phyloP scores from a whole-genome alignment of 2,113 vertebrate genomes.

The Micromys minutus region DNA sequence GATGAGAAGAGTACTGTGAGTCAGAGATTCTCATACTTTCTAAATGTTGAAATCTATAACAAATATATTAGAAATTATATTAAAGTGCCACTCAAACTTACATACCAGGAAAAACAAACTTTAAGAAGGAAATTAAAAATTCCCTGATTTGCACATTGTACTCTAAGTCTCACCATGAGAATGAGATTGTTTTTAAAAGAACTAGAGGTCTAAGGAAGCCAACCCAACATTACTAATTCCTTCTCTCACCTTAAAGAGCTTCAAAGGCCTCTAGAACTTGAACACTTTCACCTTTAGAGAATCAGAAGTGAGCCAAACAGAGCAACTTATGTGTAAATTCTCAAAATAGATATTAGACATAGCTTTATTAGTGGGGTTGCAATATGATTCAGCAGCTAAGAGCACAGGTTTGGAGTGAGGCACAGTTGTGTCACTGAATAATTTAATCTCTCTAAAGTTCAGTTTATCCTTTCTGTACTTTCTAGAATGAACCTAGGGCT shows the following conservation, averaged over 20 bases:
- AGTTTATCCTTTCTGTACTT: constrained; percentile 39
- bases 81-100: not conserved
- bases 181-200: constrained; percentile 17
- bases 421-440: not conserved
- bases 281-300: not conserved
- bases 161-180: not conserved
- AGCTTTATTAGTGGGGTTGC: not conserved
- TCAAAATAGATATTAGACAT: not conserved
- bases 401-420: constrained; percentile 8
- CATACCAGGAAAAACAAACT: not conserved
- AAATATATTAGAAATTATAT: constrained; percentile 48
- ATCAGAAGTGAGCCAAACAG: constrained; percentile 47
- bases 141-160: constrained; percentile 12
- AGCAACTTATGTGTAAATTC: constrained; percentile 16
- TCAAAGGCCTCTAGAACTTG: constrained; percentile 36
- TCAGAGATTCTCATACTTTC: constrained; percentile 25
- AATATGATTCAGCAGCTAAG: not conserved
- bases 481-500: not conserved
- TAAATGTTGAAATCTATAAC: constrained; percentile 48
- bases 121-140: constrained; percentile 10
- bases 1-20: not conserved
- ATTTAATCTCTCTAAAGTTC: constrained; percentile 16
- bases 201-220: constrained; percentile 23
- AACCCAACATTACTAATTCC: constrained; percentile 32
- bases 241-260: constrained; percentile 33